Conservation (phyloP, 2,797 vertebrate genomes). For the Chrysocyon brachyurus region DNA sequence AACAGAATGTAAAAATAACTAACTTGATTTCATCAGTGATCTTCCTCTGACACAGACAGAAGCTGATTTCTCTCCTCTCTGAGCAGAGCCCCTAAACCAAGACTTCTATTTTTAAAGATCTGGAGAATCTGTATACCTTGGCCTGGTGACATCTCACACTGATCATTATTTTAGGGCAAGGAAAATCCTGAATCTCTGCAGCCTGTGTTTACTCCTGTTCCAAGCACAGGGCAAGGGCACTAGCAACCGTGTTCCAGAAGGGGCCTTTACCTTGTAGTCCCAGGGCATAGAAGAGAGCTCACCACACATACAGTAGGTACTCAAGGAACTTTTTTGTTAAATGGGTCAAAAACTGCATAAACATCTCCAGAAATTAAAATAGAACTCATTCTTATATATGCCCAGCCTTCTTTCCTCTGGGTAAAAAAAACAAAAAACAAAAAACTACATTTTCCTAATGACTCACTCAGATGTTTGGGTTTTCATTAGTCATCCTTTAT, state of each 20-base stretch:
- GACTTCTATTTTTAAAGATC: background rate
- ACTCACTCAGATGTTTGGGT: background rate
- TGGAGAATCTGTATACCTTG: background rate
- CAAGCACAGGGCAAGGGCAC: background rate
- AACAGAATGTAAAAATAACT: background rate
- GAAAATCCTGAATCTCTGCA: background rate
- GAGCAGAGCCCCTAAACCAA: background rate
- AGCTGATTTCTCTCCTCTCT: background rate
- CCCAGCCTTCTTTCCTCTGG: background rate
- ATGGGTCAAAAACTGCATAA: background rate
- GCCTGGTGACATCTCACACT: too few species aligned
- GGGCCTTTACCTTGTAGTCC: accelerated
- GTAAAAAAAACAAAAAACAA: background rate
- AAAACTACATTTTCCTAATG: background rate
- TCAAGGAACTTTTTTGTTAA: background rate
- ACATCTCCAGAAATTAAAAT: background rate
- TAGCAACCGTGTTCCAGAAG: accelerated
- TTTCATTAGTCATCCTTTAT: background rate
- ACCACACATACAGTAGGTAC: too few species aligned
- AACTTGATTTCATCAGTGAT: background rate
- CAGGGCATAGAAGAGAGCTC: too few species aligned
- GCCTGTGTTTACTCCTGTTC: background rate
- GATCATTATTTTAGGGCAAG: background rate
- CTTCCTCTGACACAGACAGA: background rate
- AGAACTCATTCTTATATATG: background rate